These are phyloP conservation scores for Ptiloglossa arizonensis DNA, from an alignment of 1,140 invertebrate genomes.

Conservation along the genomic window DNA sequence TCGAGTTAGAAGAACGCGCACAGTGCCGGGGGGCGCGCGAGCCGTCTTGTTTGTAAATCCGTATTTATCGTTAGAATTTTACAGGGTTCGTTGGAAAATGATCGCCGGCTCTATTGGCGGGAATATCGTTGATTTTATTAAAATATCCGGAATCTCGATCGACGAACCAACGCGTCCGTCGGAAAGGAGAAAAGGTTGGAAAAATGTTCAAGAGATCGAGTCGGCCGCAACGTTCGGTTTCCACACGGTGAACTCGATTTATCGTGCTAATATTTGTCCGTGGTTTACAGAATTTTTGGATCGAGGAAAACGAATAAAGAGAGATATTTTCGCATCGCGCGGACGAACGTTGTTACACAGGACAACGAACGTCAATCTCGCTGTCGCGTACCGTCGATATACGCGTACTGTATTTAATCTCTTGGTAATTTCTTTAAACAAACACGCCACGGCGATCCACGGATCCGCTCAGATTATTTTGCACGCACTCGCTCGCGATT, in stretches of 20 bases:
- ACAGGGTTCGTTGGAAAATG: conserved; percentile 13
- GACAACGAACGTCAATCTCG: conserved; percentile 44
- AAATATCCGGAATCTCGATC: too few relatives aligned
- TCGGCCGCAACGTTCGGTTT: neutral
- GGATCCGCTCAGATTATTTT: conserved; percentile 59
- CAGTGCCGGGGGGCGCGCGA: too few relatives aligned
- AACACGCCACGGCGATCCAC: conserved; percentile 45
- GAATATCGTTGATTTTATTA: too few relatives aligned
- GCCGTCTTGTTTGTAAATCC: too few relatives aligned
- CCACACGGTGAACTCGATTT: neutral
- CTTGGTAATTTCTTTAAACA: conserved; percentile 65
- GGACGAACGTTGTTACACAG: conserved; percentile 43
- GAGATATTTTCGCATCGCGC: conserved; percentile 5
- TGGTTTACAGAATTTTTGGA: conserved; percentile 40
- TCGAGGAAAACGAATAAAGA: neutral
- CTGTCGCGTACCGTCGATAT: conserved; percentile 39
- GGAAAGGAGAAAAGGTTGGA: too few relatives aligned
- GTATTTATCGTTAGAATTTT: too few relatives aligned
- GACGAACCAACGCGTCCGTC: too few relatives aligned
- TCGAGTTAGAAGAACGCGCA: too few relatives aligned
- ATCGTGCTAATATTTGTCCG: conserved; percentile 37
- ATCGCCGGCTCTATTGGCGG: conserved; percentile 21
- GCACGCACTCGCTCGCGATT: conserved; percentile 53
- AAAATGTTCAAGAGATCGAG: neutral
- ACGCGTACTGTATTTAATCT: conserved; percentile 55